These are phyloP conservation scores for Acanthoscelides obtectus DNA, from an alignment of 2,888 invertebrate species.

Conservation along the genomic window DNA sequence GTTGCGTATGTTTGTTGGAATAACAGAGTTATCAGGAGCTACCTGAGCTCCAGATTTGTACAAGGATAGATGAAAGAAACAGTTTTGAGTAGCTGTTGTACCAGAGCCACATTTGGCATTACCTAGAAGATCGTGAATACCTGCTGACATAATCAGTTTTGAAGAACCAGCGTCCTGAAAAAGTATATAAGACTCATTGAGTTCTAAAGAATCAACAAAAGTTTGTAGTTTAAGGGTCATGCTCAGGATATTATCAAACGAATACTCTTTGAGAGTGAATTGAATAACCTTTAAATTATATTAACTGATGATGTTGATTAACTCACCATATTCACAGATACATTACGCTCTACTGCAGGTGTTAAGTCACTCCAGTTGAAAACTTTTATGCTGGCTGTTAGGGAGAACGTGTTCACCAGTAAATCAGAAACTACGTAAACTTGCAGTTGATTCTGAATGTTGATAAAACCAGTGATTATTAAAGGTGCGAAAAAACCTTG, in stretches of 20 bases:
- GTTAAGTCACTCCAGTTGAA: constrained; percentile 52
- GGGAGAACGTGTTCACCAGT: constrained; percentile 35
- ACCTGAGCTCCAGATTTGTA: constrained; percentile 44
- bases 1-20: constrained; percentile 54
- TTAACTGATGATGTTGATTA: too few relatives aligned
- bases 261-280: too few relatives aligned
- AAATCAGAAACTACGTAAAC: constrained; percentile 63
- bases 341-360: constrained; percentile 16
- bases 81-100: constrained; percentile 37
- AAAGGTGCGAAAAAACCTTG: constrained; percentile 78
- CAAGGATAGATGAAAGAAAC: constrained; percentile 51
- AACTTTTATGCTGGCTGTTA: constrained; percentile 53
- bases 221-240: too few relatives aligned
- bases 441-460: constrained; percentile 50
- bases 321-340: constrained; percentile 25
- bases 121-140: constrained; percentile 37
- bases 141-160: constrained; percentile 21
- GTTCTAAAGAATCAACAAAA: too few relatives aligned
- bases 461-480: constrained; percentile 57
- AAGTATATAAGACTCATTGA: too few relatives aligned
- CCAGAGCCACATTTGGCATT: constrained; percentile 38
- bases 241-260: too few relatives aligned
- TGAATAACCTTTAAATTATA: too few relatives aligned
- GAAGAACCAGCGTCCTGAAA: constrained; percentile 28
- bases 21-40: constrained; percentile 57